These are phyloP conservation scores for Galagoides demidoff DNA, from an alignment of 2,797 vertebrate genomes.

Conservation along the genomic window DNA sequence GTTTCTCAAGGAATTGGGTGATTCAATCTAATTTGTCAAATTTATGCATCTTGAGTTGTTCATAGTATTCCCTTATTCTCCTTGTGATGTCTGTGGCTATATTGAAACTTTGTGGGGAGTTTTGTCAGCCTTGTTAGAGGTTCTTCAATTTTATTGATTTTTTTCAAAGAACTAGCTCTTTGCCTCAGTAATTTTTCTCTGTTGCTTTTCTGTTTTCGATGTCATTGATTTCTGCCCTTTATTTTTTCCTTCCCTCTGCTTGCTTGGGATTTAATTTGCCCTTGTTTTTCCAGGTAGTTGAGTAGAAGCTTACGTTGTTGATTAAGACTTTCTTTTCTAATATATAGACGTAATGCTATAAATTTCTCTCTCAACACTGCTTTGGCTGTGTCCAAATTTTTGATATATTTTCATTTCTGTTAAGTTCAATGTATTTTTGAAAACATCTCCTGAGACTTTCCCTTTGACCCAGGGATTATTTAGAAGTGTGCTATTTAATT, in stretches of 20 bases:
- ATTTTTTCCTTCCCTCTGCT: not conserved
- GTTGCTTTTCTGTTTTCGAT: not conserved
- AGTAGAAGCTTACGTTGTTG: not conserved
- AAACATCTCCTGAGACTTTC: not conserved
- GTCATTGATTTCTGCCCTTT: not conserved
- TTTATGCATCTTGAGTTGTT: not conserved
- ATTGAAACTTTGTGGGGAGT: not conserved
- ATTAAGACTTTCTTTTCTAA: not conserved
- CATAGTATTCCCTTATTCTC: not conserved
- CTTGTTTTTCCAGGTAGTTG: not conserved
- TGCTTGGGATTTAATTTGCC: conserved; percentile 8
- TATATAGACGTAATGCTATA: not conserved
- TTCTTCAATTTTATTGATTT: not conserved
- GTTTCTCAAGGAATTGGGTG: not conserved
- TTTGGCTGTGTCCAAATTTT: not conserved
- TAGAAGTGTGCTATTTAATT: not conserved
- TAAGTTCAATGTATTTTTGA: not conserved
- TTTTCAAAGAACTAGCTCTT: not conserved
- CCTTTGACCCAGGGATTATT: not conserved
- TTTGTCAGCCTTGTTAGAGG: not conserved
- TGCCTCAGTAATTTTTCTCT: not conserved
- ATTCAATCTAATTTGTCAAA: not conserved
- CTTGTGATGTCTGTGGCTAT: not conserved
- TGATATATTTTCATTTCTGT: conserved; percentile 18
- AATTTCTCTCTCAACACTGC: not conserved